Conservation (phyloP, 2,113 vertebrate genomes). For the Columbina picui region DNA sequence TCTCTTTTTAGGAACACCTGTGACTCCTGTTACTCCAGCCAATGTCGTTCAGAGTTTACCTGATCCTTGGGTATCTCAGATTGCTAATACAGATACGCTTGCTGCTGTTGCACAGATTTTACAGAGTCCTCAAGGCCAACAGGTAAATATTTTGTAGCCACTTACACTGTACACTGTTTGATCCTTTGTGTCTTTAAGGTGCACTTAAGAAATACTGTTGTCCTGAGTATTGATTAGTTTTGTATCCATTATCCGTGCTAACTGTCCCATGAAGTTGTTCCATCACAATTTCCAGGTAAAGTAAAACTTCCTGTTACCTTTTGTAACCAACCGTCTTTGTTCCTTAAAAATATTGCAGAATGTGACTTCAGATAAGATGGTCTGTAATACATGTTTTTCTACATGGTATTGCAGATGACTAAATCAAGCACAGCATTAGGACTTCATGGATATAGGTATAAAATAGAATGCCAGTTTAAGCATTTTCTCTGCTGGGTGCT, state of each 20-base stretch:
- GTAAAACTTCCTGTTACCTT: not conserved
- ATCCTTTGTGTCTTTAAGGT: not conserved
- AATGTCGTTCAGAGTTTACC: constrained; percentile 91
- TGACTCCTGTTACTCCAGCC: constrained; percentile 95
- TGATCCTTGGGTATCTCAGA: constrained; percentile 97
- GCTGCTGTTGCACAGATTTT: constrained; percentile 97
- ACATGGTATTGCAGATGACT: not conserved
- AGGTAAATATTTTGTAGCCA: constrained; percentile 79
- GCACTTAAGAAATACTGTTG: not conserved
- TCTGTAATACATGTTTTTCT: not conserved
- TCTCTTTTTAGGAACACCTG: constrained; percentile 86
- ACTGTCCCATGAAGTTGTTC: not conserved
- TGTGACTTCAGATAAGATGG: not conserved
- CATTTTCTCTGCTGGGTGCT: not conserved
- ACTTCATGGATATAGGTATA: not conserved
- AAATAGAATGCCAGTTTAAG: not conserved
- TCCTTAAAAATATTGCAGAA: not conserved
- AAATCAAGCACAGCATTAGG: not conserved
- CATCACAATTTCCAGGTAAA: not conserved
- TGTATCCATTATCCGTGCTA: not conserved
- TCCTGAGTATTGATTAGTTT: not conserved
- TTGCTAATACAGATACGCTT: constrained; percentile 94
- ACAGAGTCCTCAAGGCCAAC: constrained; percentile 97
- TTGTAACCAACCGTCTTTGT: not conserved
- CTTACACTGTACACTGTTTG: not conserved